phyloP scores from a whole-genome alignment of 2,888 invertebrate genomes.

The Rhamphomyia laevipes region DNA sequence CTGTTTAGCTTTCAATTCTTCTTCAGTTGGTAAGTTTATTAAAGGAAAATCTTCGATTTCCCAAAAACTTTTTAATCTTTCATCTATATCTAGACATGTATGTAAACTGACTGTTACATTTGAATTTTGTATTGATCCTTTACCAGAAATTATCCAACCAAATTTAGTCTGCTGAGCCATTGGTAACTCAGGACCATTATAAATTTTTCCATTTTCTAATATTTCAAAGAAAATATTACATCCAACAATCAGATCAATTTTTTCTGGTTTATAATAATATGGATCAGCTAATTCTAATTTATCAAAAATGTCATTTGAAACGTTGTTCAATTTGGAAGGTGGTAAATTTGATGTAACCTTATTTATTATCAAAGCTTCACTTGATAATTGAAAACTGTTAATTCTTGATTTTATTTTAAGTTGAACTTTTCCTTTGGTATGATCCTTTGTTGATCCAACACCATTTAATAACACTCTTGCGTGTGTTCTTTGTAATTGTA shows the following conservation, averaged over 20 bases:
- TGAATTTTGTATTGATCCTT: not conserved
- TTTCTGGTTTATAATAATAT: not conserved
- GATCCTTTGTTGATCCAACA: slow-evolving; percentile 2
- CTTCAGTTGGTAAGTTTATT: not conserved
- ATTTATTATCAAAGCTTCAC: slow-evolving; percentile 1
- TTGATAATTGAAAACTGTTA: not conserved
- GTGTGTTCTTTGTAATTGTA: slow-evolving; percentile 1
- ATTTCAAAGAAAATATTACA: slow-evolving; percentile 8
- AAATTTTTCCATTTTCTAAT: slow-evolving; percentile 1
- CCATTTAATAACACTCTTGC: not conserved
- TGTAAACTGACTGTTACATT: not conserved
- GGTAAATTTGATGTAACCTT: not conserved
- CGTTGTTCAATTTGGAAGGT: no score
- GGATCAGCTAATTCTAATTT: slow-evolving; percentile 5
- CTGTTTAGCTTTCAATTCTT: not conserved
- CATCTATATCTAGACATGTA: not conserved
- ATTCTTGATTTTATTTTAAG: not conserved
- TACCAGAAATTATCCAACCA: slow-evolving; percentile 7
- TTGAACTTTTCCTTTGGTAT: slow-evolving; percentile 1
- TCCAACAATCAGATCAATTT: slow-evolving; percentile 6
- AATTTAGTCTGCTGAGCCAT: slow-evolving; percentile 7
- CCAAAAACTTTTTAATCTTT: not conserved
- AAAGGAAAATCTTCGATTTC: not conserved
- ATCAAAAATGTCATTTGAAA: not conserved
- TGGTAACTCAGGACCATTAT: slow-evolving; percentile 1